A percentile compares a stretch with the other conserved stretches of the same genome.
Evolutionary conservation across 2,797 vertebrate genomes (phyloP).

Genomic region (Clarias laeviceps): DNA sequence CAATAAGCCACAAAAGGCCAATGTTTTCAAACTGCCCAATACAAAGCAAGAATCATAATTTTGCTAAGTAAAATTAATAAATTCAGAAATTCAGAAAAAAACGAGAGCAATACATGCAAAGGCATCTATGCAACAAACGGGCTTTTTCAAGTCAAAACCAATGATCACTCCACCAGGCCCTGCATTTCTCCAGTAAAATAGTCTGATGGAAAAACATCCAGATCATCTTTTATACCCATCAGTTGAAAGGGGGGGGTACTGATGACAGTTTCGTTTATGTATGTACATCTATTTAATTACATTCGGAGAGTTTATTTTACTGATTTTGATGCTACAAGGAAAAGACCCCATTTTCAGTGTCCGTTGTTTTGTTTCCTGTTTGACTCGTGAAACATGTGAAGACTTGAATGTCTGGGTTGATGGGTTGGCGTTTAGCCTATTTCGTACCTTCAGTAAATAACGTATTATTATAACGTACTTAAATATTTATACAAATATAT

Average conservation of each 20-base stretch:
- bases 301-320: slow-evolving; percentile 22
- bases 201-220: slow-evolving; percentile 15
- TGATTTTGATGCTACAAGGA: not conserved
- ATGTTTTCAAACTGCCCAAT: not conserved
- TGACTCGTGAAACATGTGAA: slow-evolving; percentile 11
- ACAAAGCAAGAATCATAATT: not conserved
- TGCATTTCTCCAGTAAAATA: slow-evolving; percentile 23
- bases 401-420: slow-evolving; percentile 6
- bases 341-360: slow-evolving; percentile 1
- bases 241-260: not conserved
- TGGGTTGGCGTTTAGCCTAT: not conserved
- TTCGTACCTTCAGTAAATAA: not conserved
- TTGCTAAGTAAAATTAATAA: slow-evolving; percentile 4
- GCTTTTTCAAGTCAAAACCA: not conserved
- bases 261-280: slow-evolving; percentile 11
- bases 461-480: not conserved
- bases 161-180: slow-evolving; percentile 19
- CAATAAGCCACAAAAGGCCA: not conserved
- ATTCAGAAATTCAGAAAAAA: slow-evolving; percentile 23
- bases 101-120: slow-evolving; percentile 58
- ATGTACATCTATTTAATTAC: slow-evolving; percentile 38
- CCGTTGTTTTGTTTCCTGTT: slow-evolving; percentile 15
- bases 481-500: not conserved
- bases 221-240: not conserved
- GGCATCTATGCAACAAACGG: slow-evolving; percentile 60